These are phyloP conservation scores for Huso huso DNA, from an alignment of 2,797 vertebrate species.

Conservation along the genomic window DNA sequence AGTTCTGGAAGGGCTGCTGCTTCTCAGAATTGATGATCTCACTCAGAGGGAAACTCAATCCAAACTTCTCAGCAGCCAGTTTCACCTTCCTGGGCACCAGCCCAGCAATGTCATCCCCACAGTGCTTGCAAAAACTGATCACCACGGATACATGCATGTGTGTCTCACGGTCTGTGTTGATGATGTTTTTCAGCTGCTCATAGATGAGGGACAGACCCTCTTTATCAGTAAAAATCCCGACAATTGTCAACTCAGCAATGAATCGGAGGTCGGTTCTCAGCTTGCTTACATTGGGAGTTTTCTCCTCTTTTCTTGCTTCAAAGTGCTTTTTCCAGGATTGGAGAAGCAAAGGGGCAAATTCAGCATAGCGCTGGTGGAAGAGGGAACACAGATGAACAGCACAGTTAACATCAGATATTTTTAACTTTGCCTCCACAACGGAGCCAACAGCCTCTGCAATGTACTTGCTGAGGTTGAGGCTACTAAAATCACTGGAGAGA, in stretches of 20 bases:
- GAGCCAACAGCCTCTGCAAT: slow-evolving; percentile 95
- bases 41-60: slow-evolving; percentile 80
- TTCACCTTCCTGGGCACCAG: slow-evolving; percentile 86
- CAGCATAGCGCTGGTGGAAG: slow-evolving; percentile 89
- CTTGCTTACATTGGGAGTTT: slow-evolving; percentile 92
- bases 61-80: slow-evolving; percentile 79
- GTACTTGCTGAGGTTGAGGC: slow-evolving; percentile 97
- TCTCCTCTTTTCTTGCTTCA: slow-evolving; percentile 92
- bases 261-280: slow-evolving; percentile 94
- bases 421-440: slow-evolving; percentile 94
- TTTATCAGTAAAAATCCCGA: slow-evolving; percentile 95
- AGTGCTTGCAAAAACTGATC: slow-evolving; percentile 98
- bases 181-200: slow-evolving; percentile 96
- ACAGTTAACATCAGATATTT: slow-evolving; percentile 93
- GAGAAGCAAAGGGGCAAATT: slow-evolving; percentile 83
- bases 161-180: slow-evolving; percentile 80
- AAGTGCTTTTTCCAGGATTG: slow-evolving; percentile 96
- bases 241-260: slow-evolving; percentile 91
- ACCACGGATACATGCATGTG: slow-evolving; percentile 96
- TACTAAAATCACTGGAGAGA: slow-evolving; percentile 87
- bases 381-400: slow-evolving; percentile 93
- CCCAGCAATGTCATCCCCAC: slow-evolving; percentile 91
- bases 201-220: slow-evolving; percentile 96
- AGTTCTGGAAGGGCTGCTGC: slow-evolving; percentile 95
- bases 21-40: slow-evolving; percentile 94